Evolutionary conservation across 1,140 invertebrate species (phyloP).

Genomic region (Hylaeus anthracinus): DNA sequence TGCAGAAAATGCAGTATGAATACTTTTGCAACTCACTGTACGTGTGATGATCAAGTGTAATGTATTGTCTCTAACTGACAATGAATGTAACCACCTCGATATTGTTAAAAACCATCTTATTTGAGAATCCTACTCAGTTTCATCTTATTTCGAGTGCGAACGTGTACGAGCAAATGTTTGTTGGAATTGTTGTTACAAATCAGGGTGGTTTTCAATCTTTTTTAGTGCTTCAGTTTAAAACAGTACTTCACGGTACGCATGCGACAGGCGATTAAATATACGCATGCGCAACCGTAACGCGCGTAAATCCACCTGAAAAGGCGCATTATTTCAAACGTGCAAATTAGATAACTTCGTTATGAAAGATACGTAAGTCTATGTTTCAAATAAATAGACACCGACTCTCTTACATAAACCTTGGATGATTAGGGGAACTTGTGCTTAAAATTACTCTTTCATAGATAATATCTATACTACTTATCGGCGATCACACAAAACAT

Average conservation of each 20-base stretch:
- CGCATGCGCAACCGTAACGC: constrained; percentile 22
- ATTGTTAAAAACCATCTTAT: neutral
- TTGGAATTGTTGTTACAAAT: neutral
- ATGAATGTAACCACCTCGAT: neutral
- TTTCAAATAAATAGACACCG: too few relatives aligned
- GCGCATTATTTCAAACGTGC: constrained; percentile 24
- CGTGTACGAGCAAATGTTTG: neutral
- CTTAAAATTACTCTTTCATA: too few relatives aligned
- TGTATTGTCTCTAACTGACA: constrained; percentile 1
- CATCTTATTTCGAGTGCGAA: neutral
- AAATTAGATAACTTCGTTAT: too few relatives aligned
- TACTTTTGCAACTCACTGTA: neutral
- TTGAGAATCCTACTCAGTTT: neutral
- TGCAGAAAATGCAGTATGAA: too few relatives aligned
- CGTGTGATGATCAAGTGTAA: constrained; percentile 8
- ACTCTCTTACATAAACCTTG: too few relatives aligned
- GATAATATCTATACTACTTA: too few relatives aligned
- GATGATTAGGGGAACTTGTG: too few relatives aligned
- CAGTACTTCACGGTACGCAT: neutral
- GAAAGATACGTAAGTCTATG: too few relatives aligned
- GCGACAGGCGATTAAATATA: neutral
- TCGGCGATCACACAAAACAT: too few relatives aligned
- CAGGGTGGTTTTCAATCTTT: neutral
- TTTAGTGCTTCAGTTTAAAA: neutral
- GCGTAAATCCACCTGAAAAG: neutral